Percentiles rank a stretch among this genome's conserved stretches.
Evolutionary conservation across 2,113 vertebrate species (phyloP).

Genomic region (Smithornis capensis): DNA sequence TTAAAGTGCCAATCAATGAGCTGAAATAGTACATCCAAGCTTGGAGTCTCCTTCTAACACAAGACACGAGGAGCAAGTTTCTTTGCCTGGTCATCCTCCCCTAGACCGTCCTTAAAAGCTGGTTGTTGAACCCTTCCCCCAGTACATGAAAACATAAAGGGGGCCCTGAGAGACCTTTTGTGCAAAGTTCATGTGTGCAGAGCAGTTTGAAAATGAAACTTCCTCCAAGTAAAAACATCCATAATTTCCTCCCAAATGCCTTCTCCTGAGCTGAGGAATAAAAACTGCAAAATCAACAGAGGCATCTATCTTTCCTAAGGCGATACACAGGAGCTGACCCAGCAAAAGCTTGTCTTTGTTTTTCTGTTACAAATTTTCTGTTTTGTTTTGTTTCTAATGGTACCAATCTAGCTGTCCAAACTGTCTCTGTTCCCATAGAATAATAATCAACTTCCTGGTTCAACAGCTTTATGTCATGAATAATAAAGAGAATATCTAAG

Average conservation of each 20-base stretch:
- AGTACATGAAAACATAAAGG: not conserved
- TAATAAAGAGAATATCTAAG: constrained; percentile 67
- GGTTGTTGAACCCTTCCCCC: not conserved
- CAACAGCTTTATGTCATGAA: constrained; percentile 70
- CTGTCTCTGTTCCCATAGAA: constrained; percentile 69
- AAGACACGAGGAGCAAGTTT: not conserved
- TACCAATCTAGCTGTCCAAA: constrained; percentile 68
- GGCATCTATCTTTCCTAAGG: constrained; percentile 8
- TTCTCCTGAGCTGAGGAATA: not conserved
- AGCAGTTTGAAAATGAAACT: constrained; percentile 11
- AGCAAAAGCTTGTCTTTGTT: constrained; percentile 64
- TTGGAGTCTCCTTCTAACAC: not conserved
- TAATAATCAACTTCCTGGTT: constrained; percentile 74
- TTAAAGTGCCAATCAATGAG: not conserved
- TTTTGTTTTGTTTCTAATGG: constrained; percentile 56
- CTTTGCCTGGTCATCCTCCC: not conserved
- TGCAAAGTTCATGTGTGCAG: not conserved
- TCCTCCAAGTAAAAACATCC: not conserved
- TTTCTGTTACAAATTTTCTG: constrained; percentile 48
- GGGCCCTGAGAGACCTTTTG: not conserved
- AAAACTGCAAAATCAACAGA: constrained; percentile 19
- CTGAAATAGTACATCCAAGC: not conserved
- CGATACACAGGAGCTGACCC: constrained; percentile 31
- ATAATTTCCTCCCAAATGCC: constrained; percentile 1
- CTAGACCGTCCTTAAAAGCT: not conserved